phyloP scores from a whole-genome alignment of 2,888 invertebrate genomes.

The Phortica magna region DNA sequence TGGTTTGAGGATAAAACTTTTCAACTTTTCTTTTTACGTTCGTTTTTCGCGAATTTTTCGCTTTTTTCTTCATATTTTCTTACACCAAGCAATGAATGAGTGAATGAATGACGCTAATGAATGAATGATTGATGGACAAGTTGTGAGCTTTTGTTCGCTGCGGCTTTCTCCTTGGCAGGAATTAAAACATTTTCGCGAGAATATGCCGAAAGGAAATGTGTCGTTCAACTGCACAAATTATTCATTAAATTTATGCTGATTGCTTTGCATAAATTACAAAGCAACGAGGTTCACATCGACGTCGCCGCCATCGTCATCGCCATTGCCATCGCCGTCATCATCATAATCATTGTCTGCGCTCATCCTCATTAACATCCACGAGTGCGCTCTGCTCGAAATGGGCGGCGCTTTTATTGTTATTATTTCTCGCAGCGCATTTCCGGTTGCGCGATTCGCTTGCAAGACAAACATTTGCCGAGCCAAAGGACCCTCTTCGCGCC shows the following conservation, averaged over 20 bases:
- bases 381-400: background rate
- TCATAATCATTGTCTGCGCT: background rate
- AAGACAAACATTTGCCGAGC: background rate
- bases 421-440: conserved; percentile 4
- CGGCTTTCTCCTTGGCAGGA: background rate
- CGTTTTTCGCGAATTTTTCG: conserved; percentile 53
- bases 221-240: background rate
- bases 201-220: conserved; percentile 1
- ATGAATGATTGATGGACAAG: conserved; percentile 4
- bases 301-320: background rate
- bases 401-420: conserved; percentile 13
- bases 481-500: background rate
- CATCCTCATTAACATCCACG: conserved; percentile 2
- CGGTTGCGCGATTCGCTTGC: background rate
- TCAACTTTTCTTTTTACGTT: conserved; percentile 65
- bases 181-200: conserved; percentile 54
- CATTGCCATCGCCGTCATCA: background rate
- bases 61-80: background rate
- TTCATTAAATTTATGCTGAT: conserved; percentile 20
- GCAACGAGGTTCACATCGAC: background rate
- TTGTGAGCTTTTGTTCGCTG: background rate
- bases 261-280: conserved; percentile 4
- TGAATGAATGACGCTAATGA: background rate
- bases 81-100: background rate
- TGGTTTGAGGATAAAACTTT: conserved; percentile 52